phyloP scores from a whole-genome alignment of 1,140 invertebrate species.

The Drosophila sucinea region DNA sequence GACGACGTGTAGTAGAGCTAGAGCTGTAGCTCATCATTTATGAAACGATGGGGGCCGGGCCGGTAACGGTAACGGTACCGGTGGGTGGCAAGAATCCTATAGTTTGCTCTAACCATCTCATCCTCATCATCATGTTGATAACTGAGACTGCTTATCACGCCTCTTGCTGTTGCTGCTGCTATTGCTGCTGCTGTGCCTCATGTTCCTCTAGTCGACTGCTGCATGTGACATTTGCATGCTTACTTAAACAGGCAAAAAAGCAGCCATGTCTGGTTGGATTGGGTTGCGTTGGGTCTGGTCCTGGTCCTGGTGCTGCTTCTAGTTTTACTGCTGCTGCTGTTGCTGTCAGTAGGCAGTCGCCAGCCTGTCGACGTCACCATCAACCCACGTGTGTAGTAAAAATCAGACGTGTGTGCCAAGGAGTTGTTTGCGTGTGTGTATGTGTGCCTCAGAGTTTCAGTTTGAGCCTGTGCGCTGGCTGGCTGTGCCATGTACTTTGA shows the following conservation, averaged over 20 bases:
- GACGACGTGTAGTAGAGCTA: constrained; percentile 27
- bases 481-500: constrained; percentile 68
- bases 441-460: constrained; percentile 22
- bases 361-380: constrained; percentile 75
- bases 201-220: constrained; percentile 24
- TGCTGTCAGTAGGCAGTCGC: constrained; percentile 59
- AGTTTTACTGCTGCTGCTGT: constrained; percentile 20
- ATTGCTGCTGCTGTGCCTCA: background rate
- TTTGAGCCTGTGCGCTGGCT: constrained; percentile 25
- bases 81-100: constrained; percentile 7
- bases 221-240: constrained; percentile 81
- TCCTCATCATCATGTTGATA: constrained; percentile 58
- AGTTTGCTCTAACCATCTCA: constrained; percentile 33
- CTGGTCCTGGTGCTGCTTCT: constrained; percentile 15
- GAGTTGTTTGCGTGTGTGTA: constrained; percentile 28
- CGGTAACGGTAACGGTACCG: background rate
- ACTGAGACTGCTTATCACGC: constrained; percentile 74
- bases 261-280: constrained; percentile 27
- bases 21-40: constrained; percentile 65
- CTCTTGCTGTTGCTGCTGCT: constrained; percentile 4
- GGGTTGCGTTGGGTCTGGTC: background rate
- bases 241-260: constrained; percentile 78
- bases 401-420: constrained; percentile 65
- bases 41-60: constrained; percentile 26
- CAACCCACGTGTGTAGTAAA: constrained; percentile 77